Base-by-base conservation (phyloP, 53 echinoderm and acorn worm genomes). In the Glandiceps talaboti region DNA sequence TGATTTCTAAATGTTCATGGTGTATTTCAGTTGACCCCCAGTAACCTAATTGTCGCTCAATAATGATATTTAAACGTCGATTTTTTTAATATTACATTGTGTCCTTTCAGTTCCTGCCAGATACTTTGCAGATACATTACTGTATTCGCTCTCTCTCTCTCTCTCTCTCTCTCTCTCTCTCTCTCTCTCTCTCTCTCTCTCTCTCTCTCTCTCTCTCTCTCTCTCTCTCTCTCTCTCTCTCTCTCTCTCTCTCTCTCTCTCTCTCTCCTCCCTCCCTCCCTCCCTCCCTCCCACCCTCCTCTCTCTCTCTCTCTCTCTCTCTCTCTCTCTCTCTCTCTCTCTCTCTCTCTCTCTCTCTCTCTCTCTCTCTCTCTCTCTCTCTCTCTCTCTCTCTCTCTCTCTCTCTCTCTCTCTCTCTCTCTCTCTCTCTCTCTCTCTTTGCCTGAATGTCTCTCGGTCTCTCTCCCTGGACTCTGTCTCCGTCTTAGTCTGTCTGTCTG, bases 321-420 rank as follows among this genome's bases (percentile, higher is more conserved):
- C 30, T 75, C 32, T 30, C 75, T 82, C 30, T 75, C 74, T 73
- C 30, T 82, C 75, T 75, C 25, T 73, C 31, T 82, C 30, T 75
- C 75, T 30, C 25, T 30, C 82, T 75, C 32, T 75, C 82, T 29
- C 29, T 32, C 26, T 26, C 29, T 33, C 32, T 78, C 27, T 30
- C 83, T 45, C 29, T 77, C 73, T 30, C 26, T 82, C 29, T 1
- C 31, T 31, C 26, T 76, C 74, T 0, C 28, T 30, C n/a, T 10
- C 12, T 32, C 72, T 28, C 25, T 82, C 45, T 28, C 80, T 45
- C 33, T 80, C n/a, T 32, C 80, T 32, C 33, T 45, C 64, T 45
- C 64, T 45, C 64, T 45, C 64, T 45, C 64, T 45, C 64, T 45
- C 64, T 45, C 64, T 45, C 64, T 45, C 64, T 45, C 64, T 45